phyloP scores from a whole-genome alignment of 2,113 vertebrate genomes.

The Raja brachyura region DNA sequence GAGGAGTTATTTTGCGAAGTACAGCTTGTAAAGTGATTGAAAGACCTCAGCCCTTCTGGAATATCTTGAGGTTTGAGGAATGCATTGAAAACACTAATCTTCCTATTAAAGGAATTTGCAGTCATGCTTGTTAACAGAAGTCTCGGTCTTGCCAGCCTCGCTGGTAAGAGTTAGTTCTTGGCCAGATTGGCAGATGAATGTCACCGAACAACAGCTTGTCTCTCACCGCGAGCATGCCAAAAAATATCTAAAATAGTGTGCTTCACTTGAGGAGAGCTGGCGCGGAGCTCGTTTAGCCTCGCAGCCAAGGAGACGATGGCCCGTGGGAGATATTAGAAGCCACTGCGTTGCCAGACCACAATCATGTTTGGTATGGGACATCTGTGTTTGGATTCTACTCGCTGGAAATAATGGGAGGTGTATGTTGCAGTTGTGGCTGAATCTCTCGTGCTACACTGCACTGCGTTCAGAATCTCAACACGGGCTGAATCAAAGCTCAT shows the following conservation, averaged over 20 bases:
- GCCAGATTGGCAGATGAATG: not conserved
- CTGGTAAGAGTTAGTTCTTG: not conserved
- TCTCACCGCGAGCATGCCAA: not conserved
- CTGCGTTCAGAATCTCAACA: not conserved
- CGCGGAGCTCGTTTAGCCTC: not conserved
- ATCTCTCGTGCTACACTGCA: not conserved
- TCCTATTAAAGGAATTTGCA: not conserved
- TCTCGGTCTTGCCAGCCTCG: not conserved
- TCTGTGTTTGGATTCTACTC: not conserved
- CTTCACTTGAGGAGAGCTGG: not conserved
- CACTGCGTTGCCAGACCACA: slow-evolving; percentile 1
- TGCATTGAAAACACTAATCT: not conserved
- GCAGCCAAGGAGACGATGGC: not conserved
- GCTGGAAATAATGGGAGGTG: not conserved
- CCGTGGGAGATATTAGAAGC: not conserved
- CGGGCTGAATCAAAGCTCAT: not conserved
- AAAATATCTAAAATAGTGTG: not conserved
- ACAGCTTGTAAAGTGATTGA: not conserved
- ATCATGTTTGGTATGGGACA: slow-evolving; percentile 15
- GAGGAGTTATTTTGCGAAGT: not conserved
- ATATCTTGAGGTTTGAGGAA: not conserved
- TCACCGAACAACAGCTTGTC: slow-evolving; percentile 8
- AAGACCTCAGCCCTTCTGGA: not conserved
- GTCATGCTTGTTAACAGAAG: not conserved
- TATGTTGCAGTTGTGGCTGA: not conserved